Conservation (phyloP, 2,797 vertebrate species). For the Danionella dracula region DNA sequence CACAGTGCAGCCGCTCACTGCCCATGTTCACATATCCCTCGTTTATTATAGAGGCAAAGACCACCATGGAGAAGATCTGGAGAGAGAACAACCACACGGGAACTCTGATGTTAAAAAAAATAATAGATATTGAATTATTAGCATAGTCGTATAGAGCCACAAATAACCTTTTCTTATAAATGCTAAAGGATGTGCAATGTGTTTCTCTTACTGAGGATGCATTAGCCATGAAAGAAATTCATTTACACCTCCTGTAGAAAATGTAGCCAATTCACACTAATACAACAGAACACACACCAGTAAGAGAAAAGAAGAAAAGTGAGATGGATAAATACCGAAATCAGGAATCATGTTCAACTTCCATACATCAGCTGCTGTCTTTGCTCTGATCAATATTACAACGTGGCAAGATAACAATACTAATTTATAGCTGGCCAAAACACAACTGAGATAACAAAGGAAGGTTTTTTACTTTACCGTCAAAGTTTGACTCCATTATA, state of each 20-base stretch:
- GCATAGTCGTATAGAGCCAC: background rate
- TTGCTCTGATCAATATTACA: too few species aligned
- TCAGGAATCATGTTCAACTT: too few species aligned
- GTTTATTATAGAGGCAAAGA: constrained; percentile 91
- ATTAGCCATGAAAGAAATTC: background rate
- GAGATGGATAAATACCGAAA: background rate
- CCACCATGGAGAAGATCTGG: constrained; percentile 87
- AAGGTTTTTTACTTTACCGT: too few species aligned
- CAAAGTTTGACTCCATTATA: too few species aligned
- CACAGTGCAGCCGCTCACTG: constrained; percentile 77
- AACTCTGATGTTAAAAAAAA: background rate
- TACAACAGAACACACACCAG: constrained; percentile 9
- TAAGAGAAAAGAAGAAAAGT: background rate
- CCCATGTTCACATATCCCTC: constrained; percentile 91
- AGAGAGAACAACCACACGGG: background rate
- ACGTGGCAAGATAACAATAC: too few species aligned
- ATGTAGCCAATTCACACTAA: constrained; percentile 31
- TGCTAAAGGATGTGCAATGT: background rate
- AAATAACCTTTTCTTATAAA: background rate
- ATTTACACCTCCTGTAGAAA: constrained; percentile 29
- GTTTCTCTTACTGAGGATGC: background rate
- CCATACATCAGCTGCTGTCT: too few species aligned
- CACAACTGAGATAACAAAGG: too few species aligned
- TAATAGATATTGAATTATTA: background rate
- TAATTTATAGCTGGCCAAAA: too few species aligned